Conservation (phyloP, 2,113 vertebrate species). For the Brevimyrus niger region DNA sequence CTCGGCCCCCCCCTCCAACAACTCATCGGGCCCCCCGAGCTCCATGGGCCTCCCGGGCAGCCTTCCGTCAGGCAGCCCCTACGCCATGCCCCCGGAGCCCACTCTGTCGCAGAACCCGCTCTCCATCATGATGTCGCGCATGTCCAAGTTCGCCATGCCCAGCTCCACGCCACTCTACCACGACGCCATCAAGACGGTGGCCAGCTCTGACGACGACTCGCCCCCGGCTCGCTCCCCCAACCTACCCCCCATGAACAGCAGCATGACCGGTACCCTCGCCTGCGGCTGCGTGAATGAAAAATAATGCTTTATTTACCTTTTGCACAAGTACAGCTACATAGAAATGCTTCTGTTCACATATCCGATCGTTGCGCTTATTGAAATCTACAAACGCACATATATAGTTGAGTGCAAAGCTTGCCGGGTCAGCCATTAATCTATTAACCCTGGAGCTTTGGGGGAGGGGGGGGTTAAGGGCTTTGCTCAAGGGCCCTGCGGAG, state of each 20-base stretch:
- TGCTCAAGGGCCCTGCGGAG: neutral
- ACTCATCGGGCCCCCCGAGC: slow-evolving; percentile 60
- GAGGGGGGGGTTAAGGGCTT: neutral
- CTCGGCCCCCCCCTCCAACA: slow-evolving; percentile 73
- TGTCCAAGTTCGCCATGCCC: slow-evolving; percentile 99
- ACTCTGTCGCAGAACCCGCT: slow-evolving; percentile 97
- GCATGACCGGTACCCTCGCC: slow-evolving; percentile 66
- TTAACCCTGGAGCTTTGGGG: neutral
- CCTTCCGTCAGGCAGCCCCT: slow-evolving; percentile 89
- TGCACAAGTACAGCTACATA: neutral
- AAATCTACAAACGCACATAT: neutral
- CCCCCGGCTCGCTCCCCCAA: slow-evolving; percentile 95
- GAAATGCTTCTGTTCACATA: neutral
- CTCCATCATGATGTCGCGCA: slow-evolving; percentile 99
- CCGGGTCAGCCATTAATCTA: neutral
- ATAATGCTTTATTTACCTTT: neutral
- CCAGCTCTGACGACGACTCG: slow-evolving; percentile 96
- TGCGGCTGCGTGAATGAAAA: neutral
- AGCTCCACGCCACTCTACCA: slow-evolving; percentile 97
- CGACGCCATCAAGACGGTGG: slow-evolving; percentile 98
- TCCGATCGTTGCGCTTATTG: neutral
- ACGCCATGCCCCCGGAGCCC: slow-evolving; percentile 91
- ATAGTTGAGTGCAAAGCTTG: neutral
- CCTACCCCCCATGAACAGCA: slow-evolving; percentile 86
- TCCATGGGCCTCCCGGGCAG: slow-evolving; percentile 73